Evolutionary conservation across 23 tunicate genomes (phyloP).

Genomic region (Ciona savignyi): DNA sequence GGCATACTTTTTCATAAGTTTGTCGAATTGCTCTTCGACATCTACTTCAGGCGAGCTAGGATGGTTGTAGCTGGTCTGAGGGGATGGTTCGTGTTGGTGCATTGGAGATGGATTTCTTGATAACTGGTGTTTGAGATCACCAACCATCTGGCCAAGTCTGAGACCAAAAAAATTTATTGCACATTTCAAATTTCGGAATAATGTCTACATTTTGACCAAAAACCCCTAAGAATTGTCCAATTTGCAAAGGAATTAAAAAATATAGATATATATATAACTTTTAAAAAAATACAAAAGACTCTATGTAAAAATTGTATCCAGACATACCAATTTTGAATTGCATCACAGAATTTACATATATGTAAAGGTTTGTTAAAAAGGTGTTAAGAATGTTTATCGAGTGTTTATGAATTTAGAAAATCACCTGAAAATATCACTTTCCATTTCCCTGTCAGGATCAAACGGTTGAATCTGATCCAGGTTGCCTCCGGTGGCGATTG

Average conservation of each 20-base stretch:
- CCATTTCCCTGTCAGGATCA: conserved; percentile 64
- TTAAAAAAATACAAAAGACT: no score
- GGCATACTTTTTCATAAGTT: conserved; percentile 29
- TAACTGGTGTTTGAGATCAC: not conserved
- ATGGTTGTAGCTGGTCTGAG: not conserved
- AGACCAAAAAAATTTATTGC: not conserved
- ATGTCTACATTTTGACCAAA: no score
- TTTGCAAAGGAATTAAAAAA: no score
- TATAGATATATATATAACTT: no score
- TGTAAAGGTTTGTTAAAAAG: not conserved
- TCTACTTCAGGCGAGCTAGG: conserved; percentile 28
- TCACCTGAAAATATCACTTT: conserved; percentile 37
- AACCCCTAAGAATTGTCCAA: no score
- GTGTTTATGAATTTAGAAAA: not conserved
- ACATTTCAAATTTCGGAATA: no score
- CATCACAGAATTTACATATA: no score
- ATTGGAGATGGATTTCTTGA: not conserved
- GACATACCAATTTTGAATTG: no score
- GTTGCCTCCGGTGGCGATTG: conserved; percentile 48
- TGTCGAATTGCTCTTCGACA: conserved; percentile 35
- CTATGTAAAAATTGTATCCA: no score
- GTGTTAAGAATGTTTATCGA: no score
- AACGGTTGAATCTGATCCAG: conserved; percentile 39
- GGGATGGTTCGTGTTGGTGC: no score
- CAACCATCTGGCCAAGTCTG: conserved; percentile 23